These are phyloP conservation scores for Numenius phaeopus DNA, from an alignment of 2,797 vertebrate species.

Conservation along the genomic window DNA sequence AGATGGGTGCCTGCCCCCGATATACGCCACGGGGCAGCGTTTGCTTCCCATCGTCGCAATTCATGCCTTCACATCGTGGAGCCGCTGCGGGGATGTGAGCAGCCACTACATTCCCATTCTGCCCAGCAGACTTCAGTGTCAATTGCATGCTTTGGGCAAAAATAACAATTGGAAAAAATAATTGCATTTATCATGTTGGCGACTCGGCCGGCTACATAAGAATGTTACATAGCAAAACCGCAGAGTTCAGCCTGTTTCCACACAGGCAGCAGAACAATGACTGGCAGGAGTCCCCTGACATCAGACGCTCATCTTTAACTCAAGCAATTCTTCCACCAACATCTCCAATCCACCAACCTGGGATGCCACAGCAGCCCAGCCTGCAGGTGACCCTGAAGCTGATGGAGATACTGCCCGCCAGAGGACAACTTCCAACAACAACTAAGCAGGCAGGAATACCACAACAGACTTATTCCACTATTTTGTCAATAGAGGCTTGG, in stretches of 20 bases:
- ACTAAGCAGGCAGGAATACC: not conserved
- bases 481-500: not conserved
- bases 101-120: not conserved
- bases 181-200: conserved; percentile 70
- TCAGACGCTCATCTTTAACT: conserved; percentile 34
- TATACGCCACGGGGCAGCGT: fast-evolving
- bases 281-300: conserved; percentile 66
- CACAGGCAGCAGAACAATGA: conserved; percentile 69
- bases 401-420: not conserved
- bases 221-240: conserved; percentile 66
- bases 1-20: not conserved
- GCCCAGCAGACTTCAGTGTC: conserved; percentile 58
- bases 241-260: conserved; percentile 67
- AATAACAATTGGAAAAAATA: conserved; percentile 72
- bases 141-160: conserved; percentile 69
- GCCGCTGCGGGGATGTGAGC: not conserved
- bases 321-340: not conserved
- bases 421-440: not conserved
- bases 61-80: not conserved
- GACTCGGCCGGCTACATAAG: conserved; percentile 60
- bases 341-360: conserved; percentile 10
- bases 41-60: not conserved
- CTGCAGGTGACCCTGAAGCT: conserved; percentile 9
- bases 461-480: not conserved
- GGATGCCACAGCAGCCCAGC: not conserved